A percentile compares a stretch with the other conserved stretches of the same genome.
These are phyloP conservation scores for Cuculus canorus DNA, from an alignment of 2,797 vertebrate species.

Conservation along the genomic window DNA sequence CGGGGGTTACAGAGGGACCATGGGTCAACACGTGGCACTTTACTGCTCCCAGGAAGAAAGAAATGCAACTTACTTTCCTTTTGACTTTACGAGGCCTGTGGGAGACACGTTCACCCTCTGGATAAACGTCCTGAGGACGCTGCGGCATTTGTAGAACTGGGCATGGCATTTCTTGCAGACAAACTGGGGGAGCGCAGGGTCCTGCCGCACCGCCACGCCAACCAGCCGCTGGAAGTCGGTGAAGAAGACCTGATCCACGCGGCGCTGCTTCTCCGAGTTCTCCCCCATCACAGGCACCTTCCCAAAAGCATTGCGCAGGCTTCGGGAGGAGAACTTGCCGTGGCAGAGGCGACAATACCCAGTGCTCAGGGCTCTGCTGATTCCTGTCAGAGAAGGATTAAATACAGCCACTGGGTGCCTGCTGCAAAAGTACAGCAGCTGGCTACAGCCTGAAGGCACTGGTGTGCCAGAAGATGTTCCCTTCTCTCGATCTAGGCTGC, in stretches of 20 bases:
- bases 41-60: fast-evolving
- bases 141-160: constrained; percentile 96
- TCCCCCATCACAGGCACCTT: constrained; percentile 75
- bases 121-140: constrained; percentile 87
- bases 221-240: constrained; percentile 91
- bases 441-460: fast-evolving
- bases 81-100: constrained; percentile 58
- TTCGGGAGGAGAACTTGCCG: constrained; percentile 90
- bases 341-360: constrained; percentile 93
- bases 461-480: fast-evolving
- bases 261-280: constrained; percentile 61
- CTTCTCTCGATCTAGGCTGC: not conserved
- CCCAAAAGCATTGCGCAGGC: constrained; percentile 87
- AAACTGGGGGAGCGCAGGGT: constrained; percentile 86
- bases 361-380: constrained; percentile 71
- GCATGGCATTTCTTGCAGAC: constrained; percentile 93
- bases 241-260: constrained; percentile 83
- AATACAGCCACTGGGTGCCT: not conserved
- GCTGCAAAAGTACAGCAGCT: fast-evolving
- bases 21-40: fast-evolving
- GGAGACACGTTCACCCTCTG: constrained; percentile 89
- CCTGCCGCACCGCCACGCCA: constrained; percentile 85
- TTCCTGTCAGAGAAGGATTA: constrained; percentile 50
- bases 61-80: constrained; percentile 74
- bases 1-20: fast-evolving